phyloP scores from a whole-genome alignment of 30 jellyfish, hydroid and myxozoan genomes.

The Turritopsis rubra region DNA sequence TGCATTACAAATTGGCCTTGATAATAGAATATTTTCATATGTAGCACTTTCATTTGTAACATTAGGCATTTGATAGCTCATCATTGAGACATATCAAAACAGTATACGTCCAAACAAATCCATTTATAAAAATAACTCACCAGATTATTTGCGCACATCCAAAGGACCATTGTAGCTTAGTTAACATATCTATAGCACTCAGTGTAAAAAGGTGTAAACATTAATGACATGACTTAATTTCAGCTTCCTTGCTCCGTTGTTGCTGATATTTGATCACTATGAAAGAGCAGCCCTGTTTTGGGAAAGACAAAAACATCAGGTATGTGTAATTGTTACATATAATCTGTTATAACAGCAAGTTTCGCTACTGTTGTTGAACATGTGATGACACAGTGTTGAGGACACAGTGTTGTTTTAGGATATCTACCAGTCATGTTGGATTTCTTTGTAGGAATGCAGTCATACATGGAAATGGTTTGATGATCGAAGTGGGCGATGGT shows the following conservation, averaged over 20 bases:
- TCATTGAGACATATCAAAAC: too few relatives aligned
- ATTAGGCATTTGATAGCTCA: too few relatives aligned
- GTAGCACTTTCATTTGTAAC: too few relatives aligned
- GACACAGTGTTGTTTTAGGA: neutral
- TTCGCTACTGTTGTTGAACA: neutral
- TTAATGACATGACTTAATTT: neutral
- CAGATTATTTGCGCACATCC: too few relatives aligned
- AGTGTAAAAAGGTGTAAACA: too few relatives aligned
- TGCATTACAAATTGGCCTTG: too few relatives aligned
- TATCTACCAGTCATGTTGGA: neutral
- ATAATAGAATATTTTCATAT: too few relatives aligned
- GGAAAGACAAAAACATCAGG: conserved; percentile 51
- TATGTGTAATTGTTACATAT: conserved; percentile 26
- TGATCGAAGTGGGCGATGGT: conserved; percentile 97
- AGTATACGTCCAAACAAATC: too few relatives aligned
- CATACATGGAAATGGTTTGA: conserved; percentile 96
- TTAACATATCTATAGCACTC: too few relatives aligned
- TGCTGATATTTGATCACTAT: conserved; percentile 69
- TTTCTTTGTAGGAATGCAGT: conserved; percentile 50
- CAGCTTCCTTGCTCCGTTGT: conserved; percentile 80
- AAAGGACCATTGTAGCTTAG: neutral
- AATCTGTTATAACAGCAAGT: too few relatives aligned
- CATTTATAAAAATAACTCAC: too few relatives aligned
- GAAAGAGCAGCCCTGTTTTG: conserved; percentile 60
- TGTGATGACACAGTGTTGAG: neutral